Conservation (phyloP, 1,140 invertebrate genomes). For the Brachionus rubens region DNA sequence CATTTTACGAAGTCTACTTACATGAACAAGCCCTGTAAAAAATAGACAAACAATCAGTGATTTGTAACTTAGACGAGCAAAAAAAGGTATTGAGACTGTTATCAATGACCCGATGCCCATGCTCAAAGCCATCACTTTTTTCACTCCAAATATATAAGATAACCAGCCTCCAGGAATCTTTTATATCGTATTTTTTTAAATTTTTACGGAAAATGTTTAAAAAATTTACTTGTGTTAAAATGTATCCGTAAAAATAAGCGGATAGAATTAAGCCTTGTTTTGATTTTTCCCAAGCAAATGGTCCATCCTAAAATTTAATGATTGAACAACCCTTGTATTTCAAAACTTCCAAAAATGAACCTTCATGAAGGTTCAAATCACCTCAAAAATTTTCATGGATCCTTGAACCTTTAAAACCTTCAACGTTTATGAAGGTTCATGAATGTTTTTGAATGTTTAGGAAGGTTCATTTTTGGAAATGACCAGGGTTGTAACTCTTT, state of each 20-base stretch:
- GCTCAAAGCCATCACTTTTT: conserved; percentile 52
- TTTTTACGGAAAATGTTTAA: too few relatives aligned
- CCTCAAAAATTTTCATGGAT: too few relatives aligned
- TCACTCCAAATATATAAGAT: conserved; percentile 54
- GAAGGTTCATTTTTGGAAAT: too few relatives aligned
- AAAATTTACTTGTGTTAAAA: conserved; percentile 49
- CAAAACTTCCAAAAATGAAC: too few relatives aligned
- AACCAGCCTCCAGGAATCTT: conserved; percentile 25
- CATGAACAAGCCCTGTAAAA: conserved; percentile 37
- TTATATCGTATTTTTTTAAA: too few relatives aligned
- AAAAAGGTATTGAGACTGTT: not conserved
- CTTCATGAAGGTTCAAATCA: too few relatives aligned
- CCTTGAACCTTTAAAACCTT: too few relatives aligned
- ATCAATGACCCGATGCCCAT: conserved; percentile 20
- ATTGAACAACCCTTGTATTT: too few relatives aligned
- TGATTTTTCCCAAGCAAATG: conserved; percentile 54
- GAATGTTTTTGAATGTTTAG: too few relatives aligned
- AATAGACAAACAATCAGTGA: conserved; percentile 10
- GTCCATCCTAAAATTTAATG: conserved; percentile 18
- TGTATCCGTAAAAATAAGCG: conserved; percentile 44
- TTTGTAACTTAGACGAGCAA: not conserved
- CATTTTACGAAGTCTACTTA: too few relatives aligned
- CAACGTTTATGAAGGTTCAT: too few relatives aligned
- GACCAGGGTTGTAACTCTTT: too few relatives aligned
- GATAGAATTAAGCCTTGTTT: conserved; percentile 57